A percentile compares a stretch with the other conserved stretches of the same genome.
phyloP scores from a whole-genome alignment of 1,140 invertebrate genomes.

The Drosophila seguyi region DNA sequence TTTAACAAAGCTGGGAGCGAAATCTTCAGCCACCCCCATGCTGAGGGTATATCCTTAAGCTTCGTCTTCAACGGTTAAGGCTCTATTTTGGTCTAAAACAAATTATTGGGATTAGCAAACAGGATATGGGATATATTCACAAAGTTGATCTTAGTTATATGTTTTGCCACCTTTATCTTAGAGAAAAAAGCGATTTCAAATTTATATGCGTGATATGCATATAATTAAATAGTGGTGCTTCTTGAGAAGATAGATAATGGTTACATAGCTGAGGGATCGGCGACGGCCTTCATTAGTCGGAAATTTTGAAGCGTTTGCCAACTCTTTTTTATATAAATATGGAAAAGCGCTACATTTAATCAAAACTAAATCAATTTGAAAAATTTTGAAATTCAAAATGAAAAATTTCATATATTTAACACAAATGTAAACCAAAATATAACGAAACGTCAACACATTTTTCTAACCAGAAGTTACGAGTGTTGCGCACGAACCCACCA shows the following conservation, averaged over 20 bases:
- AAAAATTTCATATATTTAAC: neutral
- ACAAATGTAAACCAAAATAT: neutral
- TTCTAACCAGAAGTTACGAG: slow-evolving; percentile 4
- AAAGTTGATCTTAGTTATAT: no score
- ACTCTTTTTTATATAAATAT: neutral
- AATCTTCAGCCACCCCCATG: slow-evolving; percentile 90
- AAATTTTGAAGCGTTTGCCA: neutral
- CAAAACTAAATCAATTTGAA: neutral
- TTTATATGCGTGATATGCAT: neutral
- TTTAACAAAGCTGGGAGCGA: slow-evolving; percentile 98
- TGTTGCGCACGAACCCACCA: slow-evolving; percentile 63
- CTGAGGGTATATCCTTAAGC: slow-evolving; percentile 62
- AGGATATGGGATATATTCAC: no score
- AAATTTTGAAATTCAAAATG: neutral
- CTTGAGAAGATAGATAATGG: neutral
- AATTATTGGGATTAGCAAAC: neutral
- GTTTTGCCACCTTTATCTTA: neutral
- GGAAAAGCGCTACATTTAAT: neutral
- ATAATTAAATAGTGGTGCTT: neutral
- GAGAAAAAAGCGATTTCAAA: no score
- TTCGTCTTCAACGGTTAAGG: slow-evolving; percentile 63
- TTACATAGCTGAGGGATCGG: neutral
- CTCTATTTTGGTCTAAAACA: slow-evolving; percentile 48
- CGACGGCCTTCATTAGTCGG: neutral
- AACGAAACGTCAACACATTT: neutral